Evolutionary conservation across 2,888 invertebrate species (phyloP).

Genomic region (Neoaliturus tenellus): DNA sequence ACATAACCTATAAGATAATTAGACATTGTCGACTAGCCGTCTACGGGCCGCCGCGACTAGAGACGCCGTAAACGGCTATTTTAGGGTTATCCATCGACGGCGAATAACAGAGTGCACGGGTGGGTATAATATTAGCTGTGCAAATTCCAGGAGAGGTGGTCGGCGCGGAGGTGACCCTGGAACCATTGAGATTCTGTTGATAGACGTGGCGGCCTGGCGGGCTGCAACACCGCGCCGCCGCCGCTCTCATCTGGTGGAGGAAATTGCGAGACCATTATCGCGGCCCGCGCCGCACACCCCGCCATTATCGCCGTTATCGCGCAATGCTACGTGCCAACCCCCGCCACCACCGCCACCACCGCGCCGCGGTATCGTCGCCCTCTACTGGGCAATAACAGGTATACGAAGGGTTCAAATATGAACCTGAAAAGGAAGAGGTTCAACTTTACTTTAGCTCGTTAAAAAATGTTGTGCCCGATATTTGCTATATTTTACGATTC

Average conservation of each 20-base stretch:
- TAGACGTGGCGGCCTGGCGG: neutral
- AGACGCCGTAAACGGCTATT: slow-evolving; percentile 19
- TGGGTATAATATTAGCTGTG: slow-evolving; percentile 35
- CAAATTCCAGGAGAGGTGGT: slow-evolving; percentile 1
- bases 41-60: neutral
- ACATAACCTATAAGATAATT: neutral
- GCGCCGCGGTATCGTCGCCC: too few relatives aligned
- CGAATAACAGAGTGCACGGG: slow-evolving; percentile 20
- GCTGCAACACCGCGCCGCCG: too few relatives aligned
- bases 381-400: too few relatives aligned
- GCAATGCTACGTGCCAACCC: slow-evolving; percentile 23
- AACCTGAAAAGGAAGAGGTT: too few relatives aligned
- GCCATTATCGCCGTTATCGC: slow-evolving; percentile 37
- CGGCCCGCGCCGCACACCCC: slow-evolving; percentile 26
- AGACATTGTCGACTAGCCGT: neutral
- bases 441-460: too few relatives aligned
- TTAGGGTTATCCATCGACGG: slow-evolving; percentile 27
- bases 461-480: too few relatives aligned
- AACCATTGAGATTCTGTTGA: slow-evolving; percentile 49
- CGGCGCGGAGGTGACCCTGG: slow-evolving; percentile 28
- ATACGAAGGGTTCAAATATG: too few relatives aligned
- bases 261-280: slow-evolving; percentile 44
- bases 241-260: slow-evolving; percentile 36
- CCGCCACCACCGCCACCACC: neutral
- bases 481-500: too few relatives aligned